These are phyloP conservation scores for Alces alces DNA, from an alignment of 2,113 vertebrate species.

Conservation along the genomic window DNA sequence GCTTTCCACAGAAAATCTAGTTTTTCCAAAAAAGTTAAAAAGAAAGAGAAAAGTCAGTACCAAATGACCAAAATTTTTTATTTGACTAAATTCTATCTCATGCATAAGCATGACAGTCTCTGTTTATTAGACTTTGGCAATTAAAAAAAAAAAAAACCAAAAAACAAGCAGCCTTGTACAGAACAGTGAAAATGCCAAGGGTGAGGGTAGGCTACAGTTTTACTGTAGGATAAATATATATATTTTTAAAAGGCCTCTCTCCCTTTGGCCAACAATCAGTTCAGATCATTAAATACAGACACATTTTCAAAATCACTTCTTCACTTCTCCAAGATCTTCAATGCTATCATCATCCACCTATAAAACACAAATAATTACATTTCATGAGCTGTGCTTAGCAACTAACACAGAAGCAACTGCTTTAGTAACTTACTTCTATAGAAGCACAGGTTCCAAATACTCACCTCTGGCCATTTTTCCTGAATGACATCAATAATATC, in stretches of 20 bases:
- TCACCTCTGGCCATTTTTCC: slow-evolving; percentile 98
- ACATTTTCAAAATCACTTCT: slow-evolving; percentile 91
- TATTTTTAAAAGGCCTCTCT: slow-evolving; percentile 86
- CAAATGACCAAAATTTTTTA: slow-evolving; percentile 80
- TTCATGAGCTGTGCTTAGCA: not conserved
- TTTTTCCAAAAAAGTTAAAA: slow-evolving; percentile 48
- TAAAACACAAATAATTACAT: slow-evolving; percentile 36
- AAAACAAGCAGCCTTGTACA: slow-evolving; percentile 87
- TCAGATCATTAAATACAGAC: slow-evolving; percentile 88
- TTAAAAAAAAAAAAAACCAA: slow-evolving; percentile 73
- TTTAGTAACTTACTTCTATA: not conserved
- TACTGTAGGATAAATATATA: slow-evolving; percentile 89
- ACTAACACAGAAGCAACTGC: not conserved
- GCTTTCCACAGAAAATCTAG: not conserved
- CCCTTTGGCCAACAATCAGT: slow-evolving; percentile 89
- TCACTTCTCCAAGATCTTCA: slow-evolving; percentile 98
- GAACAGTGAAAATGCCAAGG: slow-evolving; percentile 85
- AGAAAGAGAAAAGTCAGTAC: slow-evolving; percentile 62
- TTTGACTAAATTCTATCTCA: slow-evolving; percentile 90
- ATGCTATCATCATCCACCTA: slow-evolving; percentile 99
- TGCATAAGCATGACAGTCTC: slow-evolving; percentile 86
- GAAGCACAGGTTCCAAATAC: not conserved
- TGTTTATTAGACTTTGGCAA: slow-evolving; percentile 92
- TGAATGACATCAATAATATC: slow-evolving; percentile 99
- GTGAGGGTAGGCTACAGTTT: slow-evolving; percentile 83